Conservation (phyloP, 2,888 invertebrate species). For the Stomorhina lunata region DNA sequence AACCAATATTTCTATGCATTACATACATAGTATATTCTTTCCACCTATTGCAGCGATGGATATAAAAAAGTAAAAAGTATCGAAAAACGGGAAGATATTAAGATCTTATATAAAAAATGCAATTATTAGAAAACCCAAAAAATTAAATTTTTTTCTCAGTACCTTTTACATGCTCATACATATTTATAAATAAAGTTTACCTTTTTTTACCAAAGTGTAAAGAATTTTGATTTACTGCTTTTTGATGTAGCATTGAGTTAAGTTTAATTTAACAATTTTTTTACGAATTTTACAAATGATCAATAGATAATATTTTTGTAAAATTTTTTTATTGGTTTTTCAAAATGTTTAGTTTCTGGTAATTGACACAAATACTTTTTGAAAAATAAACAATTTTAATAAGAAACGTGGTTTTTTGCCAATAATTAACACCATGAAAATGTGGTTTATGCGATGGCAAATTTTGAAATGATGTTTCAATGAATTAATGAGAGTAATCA, state of each 20-base stretch:
- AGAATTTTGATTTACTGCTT: slow-evolving; percentile 55
- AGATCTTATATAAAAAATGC: too few relatives aligned
- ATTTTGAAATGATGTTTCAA: slow-evolving; percentile 28
- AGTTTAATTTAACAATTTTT: slow-evolving; percentile 31
- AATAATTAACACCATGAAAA: slow-evolving; percentile 58
- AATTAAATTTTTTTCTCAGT: slow-evolving; percentile 14
- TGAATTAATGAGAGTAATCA: slow-evolving; percentile 4
- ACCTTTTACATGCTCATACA: neutral
- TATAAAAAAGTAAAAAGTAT: too few relatives aligned
- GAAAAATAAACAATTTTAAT: slow-evolving; percentile 42
- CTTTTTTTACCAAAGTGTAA: slow-evolving; percentile 19
- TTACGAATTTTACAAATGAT: slow-evolving; percentile 18
- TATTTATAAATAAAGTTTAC: neutral
- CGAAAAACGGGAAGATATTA: too few relatives aligned
- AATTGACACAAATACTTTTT: slow-evolving; percentile 65
- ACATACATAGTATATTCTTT: too few relatives aligned
- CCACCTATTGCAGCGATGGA: too few relatives aligned
- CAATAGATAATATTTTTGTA: slow-evolving; percentile 20
- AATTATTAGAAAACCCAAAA: too few relatives aligned
- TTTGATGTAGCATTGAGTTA: slow-evolving; percentile 44
- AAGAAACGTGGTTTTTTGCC: slow-evolving; percentile 42
- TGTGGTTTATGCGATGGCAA: slow-evolving; percentile 31
- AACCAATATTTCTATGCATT: too few relatives aligned
- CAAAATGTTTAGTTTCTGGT: slow-evolving; percentile 41
- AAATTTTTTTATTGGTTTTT: slow-evolving; percentile 1